These are phyloP conservation scores for Odontocerum albicorne DNA, from an alignment of 2,888 invertebrate species.

Conservation along the genomic window DNA sequence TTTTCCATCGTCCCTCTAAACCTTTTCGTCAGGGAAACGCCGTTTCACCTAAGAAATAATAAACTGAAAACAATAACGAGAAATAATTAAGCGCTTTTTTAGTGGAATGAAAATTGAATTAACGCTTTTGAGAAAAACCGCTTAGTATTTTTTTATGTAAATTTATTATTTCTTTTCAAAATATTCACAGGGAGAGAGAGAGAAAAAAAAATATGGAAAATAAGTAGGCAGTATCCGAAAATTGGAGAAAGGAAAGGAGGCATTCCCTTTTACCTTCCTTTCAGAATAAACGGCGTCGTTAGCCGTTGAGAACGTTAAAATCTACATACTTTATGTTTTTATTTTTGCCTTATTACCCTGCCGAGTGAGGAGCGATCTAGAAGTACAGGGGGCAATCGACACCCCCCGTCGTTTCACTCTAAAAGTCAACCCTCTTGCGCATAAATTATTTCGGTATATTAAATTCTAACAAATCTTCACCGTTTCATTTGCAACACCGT, in stretches of 20 bases:
- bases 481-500: slow-evolving; percentile 24
- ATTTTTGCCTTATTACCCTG: slow-evolving; percentile 26
- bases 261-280: slow-evolving; percentile 5
- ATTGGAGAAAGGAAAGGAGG: background rate
- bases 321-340: slow-evolving; percentile 21
- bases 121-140: too few species aligned
- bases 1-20: too few species aligned
- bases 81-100: too few species aligned
- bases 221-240: background rate
- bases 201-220: background rate
- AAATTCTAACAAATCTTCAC: slow-evolving; percentile 31
- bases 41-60: too few species aligned
- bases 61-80: too few species aligned
- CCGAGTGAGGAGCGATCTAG: slow-evolving; percentile 18
- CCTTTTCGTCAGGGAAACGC: too few species aligned
- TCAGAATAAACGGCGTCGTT: slow-evolving; percentile 14
- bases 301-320: slow-evolving; percentile 10
- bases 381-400: slow-evolving; percentile 22
- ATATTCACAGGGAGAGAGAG: background rate
- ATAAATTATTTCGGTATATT: slow-evolving; percentile 36
- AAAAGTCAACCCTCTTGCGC: slow-evolving; percentile 22
- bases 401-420: slow-evolving; percentile 11
- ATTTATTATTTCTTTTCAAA: too few species aligned
- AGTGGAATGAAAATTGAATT: too few species aligned
- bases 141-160: too few species aligned